Percentiles rank a stretch among this genome's conserved stretches.
Evolutionary conservation across 1,140 invertebrate genomes (phyloP).

Genomic region (Luehdorfia chinensis): DNA sequence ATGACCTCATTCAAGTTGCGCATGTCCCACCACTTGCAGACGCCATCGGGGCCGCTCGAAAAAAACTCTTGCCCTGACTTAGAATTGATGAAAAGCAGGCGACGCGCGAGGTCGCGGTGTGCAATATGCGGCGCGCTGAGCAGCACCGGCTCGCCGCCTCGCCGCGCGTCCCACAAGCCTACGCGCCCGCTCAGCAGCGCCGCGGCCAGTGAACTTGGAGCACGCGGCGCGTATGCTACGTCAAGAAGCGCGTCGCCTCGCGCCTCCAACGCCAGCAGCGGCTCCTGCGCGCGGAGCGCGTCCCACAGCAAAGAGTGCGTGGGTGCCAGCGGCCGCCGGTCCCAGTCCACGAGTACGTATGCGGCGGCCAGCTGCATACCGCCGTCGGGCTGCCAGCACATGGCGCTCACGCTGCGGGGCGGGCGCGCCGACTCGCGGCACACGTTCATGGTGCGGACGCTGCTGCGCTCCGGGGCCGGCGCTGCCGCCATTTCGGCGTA

Average conservation of each 20-base stretch:
- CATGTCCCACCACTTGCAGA: slow-evolving; percentile 91
- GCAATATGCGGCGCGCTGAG: slow-evolving; percentile 81
- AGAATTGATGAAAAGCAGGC: slow-evolving; percentile 87
- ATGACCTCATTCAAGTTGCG: slow-evolving; percentile 87
- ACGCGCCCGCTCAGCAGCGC: slow-evolving; percentile 72
- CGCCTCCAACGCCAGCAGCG: slow-evolving; percentile 84
- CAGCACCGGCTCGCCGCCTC: slow-evolving; percentile 80
- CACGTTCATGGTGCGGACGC: slow-evolving; percentile 76
- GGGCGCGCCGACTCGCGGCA: slow-evolving; percentile 51
- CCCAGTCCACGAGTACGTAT: slow-evolving; percentile 90
- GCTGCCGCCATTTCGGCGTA: slow-evolving; percentile 82
- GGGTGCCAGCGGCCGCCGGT: slow-evolving; percentile 62
- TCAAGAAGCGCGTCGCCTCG: slow-evolving; percentile 83
- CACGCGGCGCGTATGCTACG: slow-evolving; percentile 93
- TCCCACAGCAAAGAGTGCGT: slow-evolving; percentile 93
- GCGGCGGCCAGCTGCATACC: slow-evolving; percentile 89
- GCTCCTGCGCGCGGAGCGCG: slow-evolving; percentile 93
- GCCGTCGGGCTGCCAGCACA: slow-evolving; percentile 91
- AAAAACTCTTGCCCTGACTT: slow-evolving; percentile 93
- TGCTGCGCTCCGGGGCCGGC: slow-evolving; percentile 80
- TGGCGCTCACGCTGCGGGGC: slow-evolving; percentile 88
- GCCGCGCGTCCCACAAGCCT: slow-evolving; percentile 87
- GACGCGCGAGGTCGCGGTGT: slow-evolving; percentile 87
- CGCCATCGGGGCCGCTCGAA: slow-evolving; percentile 92
- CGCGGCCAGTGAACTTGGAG: slow-evolving; percentile 83